A percentile compares a stretch with the other conserved stretches of the same genome.
phyloP scores from a whole-genome alignment of 2,888 invertebrate genomes.

The Vesta saturnalis region DNA sequence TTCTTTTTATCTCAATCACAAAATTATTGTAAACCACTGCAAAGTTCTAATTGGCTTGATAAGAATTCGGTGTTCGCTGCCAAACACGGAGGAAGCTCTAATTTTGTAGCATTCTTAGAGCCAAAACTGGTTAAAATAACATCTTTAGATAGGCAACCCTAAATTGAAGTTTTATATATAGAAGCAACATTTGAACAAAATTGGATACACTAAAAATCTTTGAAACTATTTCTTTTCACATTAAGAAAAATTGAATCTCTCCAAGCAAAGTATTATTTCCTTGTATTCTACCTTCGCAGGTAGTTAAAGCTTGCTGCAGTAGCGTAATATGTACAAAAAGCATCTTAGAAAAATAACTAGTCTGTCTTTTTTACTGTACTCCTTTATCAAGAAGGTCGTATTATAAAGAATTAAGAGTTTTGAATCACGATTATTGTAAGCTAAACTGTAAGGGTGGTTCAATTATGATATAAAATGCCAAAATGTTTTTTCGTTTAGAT shows the following conservation, averaged over 20 bases:
- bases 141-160: no score
- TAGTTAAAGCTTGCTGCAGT: neutral
- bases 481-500: conserved; percentile 42
- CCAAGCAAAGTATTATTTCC: neutral
- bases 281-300: neutral
- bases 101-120: neutral
- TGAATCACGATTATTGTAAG: no score
- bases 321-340: no score
- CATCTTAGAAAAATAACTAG: no score
- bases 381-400: no score
- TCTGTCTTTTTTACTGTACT: no score
- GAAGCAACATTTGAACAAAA: conserved; percentile 36
- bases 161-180: neutral
- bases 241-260: conserved; percentile 36
- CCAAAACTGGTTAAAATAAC: no score
- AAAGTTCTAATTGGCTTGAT: neutral
- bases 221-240: conserved; percentile 22
- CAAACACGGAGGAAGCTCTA: neutral
- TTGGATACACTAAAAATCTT: conserved; percentile 41
- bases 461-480: conserved; percentile 40
- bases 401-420: no score
- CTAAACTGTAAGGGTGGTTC: no score
- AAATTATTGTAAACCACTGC: no score
- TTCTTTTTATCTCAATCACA: no score
- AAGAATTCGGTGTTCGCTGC: neutral